These are phyloP conservation scores for Chrysochloris asiatica DNA, from an alignment of 2,113 vertebrate genomes.

Conservation along the genomic window DNA sequence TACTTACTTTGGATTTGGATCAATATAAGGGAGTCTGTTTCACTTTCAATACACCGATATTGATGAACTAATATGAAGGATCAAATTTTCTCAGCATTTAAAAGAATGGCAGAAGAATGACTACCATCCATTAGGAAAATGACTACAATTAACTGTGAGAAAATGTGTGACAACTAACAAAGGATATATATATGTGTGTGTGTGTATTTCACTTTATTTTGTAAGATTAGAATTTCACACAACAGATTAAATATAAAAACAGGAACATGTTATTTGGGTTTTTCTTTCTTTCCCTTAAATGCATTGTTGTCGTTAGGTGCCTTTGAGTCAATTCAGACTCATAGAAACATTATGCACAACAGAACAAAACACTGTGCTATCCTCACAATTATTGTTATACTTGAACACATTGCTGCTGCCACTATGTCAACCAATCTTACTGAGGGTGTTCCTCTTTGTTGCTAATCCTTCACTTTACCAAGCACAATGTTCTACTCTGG, in stretches of 20 bases:
- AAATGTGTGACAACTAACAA: background rate
- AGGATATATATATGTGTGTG: too few species aligned
- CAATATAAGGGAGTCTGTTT: background rate
- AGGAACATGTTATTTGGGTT: background rate
- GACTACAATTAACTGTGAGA: background rate
- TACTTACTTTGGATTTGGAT: background rate
- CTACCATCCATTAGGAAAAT: background rate
- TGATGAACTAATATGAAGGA: background rate
- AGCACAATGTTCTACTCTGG: too few species aligned
- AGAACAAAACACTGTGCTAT: too few species aligned
- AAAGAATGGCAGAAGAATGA: background rate
- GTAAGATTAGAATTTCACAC: background rate
- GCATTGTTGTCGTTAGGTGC: too few species aligned
- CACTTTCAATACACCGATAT: conserved; percentile 28
- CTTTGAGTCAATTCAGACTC: too few species aligned
- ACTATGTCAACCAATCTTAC: too few species aligned
- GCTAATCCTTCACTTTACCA: too few species aligned
- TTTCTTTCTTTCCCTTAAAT: too few species aligned
- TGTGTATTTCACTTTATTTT: conserved; percentile 36
- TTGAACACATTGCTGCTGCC: too few species aligned
- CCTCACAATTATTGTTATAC: too few species aligned
- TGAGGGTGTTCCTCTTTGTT: too few species aligned
- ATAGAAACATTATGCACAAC: too few species aligned
- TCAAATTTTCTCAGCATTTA: background rate
- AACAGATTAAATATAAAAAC: conserved; percentile 11